Percentiles rank a stretch among this genome's conserved stretches.
Evolutionary conservation across 2,797 vertebrate genomes (phyloP).

Genomic region (Eleutherodactylus coqui): DNA sequence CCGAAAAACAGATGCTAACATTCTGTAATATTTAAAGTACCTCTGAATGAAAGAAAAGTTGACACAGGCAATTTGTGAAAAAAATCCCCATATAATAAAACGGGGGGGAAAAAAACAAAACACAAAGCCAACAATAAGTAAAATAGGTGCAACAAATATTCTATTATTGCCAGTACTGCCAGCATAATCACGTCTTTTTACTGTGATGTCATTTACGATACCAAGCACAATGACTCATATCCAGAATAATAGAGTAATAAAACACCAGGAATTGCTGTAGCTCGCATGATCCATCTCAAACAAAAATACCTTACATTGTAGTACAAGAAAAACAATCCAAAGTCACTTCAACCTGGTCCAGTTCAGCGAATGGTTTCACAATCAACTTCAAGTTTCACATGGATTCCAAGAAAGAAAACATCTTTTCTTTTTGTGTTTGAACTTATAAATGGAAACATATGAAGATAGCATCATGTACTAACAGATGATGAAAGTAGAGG

Average conservation of each 20-base stretch:
- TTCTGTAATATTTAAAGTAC: neutral
- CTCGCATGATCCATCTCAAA: slow-evolving; percentile 27
- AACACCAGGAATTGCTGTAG: slow-evolving; percentile 28
- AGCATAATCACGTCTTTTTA: slow-evolving; percentile 9
- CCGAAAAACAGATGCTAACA: neutral
- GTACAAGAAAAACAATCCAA: slow-evolving; percentile 21
- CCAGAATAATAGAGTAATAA: slow-evolving; percentile 31
- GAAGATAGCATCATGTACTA: neutral
- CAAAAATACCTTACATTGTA: neutral
- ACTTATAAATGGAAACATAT: neutral
- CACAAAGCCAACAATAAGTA: slow-evolving; percentile 8
- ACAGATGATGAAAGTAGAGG: neutral
- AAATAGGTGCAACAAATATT: slow-evolving; percentile 5
- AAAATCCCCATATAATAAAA: neutral
- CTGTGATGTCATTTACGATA: slow-evolving; percentile 22
- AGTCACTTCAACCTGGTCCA: slow-evolving; percentile 7
- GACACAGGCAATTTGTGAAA: neutral
- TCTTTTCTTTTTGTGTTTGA: neutral
- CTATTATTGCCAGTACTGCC: slow-evolving; percentile 24
- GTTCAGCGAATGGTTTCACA: slow-evolving; percentile 18
- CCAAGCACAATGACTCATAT: slow-evolving; percentile 10
- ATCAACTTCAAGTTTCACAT: neutral
- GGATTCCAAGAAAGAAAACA: neutral
- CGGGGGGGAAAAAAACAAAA: neutral
- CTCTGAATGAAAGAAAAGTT: neutral